Evolutionary conservation across 2,888 invertebrate species (phyloP).

Genomic region (Formica aserva): DNA sequence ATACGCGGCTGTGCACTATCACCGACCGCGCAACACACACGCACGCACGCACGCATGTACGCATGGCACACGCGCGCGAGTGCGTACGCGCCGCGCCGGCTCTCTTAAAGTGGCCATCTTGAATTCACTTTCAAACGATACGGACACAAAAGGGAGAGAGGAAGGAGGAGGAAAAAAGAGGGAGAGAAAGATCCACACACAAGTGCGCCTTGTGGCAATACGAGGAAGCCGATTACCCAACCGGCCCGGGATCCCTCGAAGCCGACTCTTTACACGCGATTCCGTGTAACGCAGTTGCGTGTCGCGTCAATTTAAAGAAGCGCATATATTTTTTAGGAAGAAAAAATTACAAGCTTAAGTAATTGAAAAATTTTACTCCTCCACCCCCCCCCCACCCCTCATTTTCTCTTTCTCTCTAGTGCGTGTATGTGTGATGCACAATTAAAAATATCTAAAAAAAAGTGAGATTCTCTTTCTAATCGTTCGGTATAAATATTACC

Average conservation of each 20-base stretch:
- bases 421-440: neutral
- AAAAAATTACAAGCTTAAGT: constrained; percentile 14
- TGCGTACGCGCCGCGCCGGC: constrained; percentile 29
- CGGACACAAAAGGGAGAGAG: neutral
- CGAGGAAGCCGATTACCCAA: constrained; percentile 84
- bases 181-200: constrained; percentile 46
- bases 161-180: constrained; percentile 15
- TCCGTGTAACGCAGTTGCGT: constrained; percentile 60
- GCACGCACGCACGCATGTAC: constrained; percentile 49
- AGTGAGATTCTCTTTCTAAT: neutral
- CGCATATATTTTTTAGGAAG: constrained; percentile 1
- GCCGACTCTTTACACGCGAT: constrained; percentile 67
- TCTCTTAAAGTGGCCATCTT: constrained; percentile 78
- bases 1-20: constrained; percentile 76
- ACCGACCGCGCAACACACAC: constrained; percentile 56
- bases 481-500: neutral
- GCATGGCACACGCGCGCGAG: constrained; percentile 4
- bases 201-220: constrained; percentile 75
- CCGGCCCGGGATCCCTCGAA: constrained; percentile 68
- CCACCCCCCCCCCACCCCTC: neutral
- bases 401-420: too few relatives aligned
- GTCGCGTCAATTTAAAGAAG: constrained; percentile 39
- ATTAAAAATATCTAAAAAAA: neutral
- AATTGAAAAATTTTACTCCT: constrained; percentile 15
- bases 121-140: constrained; percentile 81